Evolutionary conservation across 2,113 vertebrate species (phyloP).

Genomic region (Oenanthe melanoleuca): DNA sequence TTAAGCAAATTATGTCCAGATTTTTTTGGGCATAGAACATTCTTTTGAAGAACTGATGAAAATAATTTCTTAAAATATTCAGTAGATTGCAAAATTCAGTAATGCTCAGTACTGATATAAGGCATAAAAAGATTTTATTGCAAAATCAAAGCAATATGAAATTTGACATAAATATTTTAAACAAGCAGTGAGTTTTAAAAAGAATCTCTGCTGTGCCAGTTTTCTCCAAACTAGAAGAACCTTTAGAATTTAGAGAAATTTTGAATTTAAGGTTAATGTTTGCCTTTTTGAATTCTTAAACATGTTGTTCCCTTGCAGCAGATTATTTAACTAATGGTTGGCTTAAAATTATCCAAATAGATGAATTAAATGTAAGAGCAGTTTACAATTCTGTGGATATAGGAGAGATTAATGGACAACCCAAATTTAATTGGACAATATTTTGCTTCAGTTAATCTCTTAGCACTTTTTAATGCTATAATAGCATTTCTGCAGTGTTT

Average conservation of each 20-base stretch:
- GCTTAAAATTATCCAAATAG: neutral
- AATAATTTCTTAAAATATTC: constrained; percentile 7
- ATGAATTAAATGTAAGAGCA: neutral
- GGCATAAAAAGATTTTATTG: neutral
- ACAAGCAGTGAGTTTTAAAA: neutral
- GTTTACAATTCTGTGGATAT: neutral
- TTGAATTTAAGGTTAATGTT: neutral
- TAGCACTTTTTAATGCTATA: neutral
- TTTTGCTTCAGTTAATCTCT: neutral
- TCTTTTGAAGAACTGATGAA: neutral
- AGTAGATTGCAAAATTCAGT: neutral
- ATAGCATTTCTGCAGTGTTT: neutral
- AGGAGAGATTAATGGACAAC: neutral
- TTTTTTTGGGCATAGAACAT: neutral
- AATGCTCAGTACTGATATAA: neutral
- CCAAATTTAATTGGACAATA: neutral
- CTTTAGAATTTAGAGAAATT: neutral
- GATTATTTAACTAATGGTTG: neutral
- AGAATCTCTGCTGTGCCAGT: neutral
- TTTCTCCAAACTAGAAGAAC: neutral
- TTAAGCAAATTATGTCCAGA: neutral
- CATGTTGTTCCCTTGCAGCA: neutral
- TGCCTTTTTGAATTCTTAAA: neutral
- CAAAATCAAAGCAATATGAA: neutral
- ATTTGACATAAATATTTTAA: neutral